Base-by-base conservation (phyloP, 2,797 vertebrate species). In the Megalops cyprinoides region DNA sequence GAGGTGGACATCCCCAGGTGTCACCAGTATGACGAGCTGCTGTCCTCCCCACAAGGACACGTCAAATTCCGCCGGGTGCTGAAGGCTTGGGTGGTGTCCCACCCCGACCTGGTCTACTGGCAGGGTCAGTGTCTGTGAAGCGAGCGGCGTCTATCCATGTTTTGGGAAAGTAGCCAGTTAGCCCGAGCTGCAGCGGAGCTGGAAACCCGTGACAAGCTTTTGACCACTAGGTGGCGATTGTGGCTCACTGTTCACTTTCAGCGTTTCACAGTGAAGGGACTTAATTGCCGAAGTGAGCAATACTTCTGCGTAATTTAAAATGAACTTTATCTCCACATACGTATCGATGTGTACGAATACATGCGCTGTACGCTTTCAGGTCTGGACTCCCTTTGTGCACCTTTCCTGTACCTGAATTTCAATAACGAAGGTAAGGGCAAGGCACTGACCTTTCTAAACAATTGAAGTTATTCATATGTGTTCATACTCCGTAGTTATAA, bases 1-100 rank as follows among this genome's bases (percentile, higher is more conserved):
- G 98, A 99, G 91, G 98, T 99, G 89, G 98, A 99, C 90, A 99
- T 99, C 89, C 98, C 98, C 76, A 97, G 98, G 77, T 99, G 98
- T 84, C 98, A 99, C 91, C 98, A 99, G 85, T 99, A 99, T 12
- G 97, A 99, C 48, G 98, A 99, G 87, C 90, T 99, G 79, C 92
- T 99, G 87, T 99, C 98, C 4, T 99, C 98, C 18, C 98, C 98
- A 34, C 97, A 99, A 89, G 98, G 98, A 78, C 98, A 99, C 87
- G 92, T 95, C 76, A 99, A 99, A 91, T 99, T 99, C 88, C 94
- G 97, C 31, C 95, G 96, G 49, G 97, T 99, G n/a, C 85, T 99
- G 84, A 99, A 99, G 90, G 98, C 98, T 69, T 99, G 98, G 98
- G 98, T 99, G 28, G 98, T 99, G 79, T 99, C 98, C 31, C 98